phyloP scores from a whole-genome alignment of 1,140 invertebrate genomes.

The Chrysopa pallens region DNA sequence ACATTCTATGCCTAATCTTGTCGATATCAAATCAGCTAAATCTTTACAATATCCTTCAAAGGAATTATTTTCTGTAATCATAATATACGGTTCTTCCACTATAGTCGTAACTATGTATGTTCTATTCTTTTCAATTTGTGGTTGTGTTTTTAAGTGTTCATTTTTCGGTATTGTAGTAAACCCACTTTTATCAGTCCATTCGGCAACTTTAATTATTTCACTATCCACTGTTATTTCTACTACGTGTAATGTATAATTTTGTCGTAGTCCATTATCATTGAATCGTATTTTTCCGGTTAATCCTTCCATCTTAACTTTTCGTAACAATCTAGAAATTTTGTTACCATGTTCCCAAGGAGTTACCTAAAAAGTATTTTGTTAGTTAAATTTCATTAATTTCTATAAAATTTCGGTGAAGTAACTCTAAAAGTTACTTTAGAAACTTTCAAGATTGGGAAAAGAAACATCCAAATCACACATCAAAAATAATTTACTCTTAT shows the following conservation, averaged over 20 bases:
- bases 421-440: too few species aligned
- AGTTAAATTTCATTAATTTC: too few species aligned
- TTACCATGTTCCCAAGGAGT: conserved; percentile 74
- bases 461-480: too few species aligned
- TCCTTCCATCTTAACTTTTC: conserved; percentile 81
- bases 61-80: conserved; percentile 65
- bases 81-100: conserved; percentile 74
- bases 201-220: conserved; percentile 60
- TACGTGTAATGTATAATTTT: conserved; percentile 82
- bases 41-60: conserved; percentile 93
- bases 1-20: conserved; percentile 71
- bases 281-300: conserved; percentile 80
- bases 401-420: too few species aligned
- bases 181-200: conserved; percentile 76
- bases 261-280: conserved; percentile 64
- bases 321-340: conserved; percentile 63
- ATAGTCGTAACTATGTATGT: conserved; percentile 83
- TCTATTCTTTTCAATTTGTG: conserved; percentile 63
- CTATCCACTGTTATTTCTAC: conserved; percentile 84
- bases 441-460: too few species aligned
- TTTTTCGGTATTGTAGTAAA: conserved; percentile 64
- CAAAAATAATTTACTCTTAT: too few species aligned
- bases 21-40: conserved; percentile 64
- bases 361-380: too few species aligned
- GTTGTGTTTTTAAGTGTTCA: conserved; percentile 45